Percentiles rank a stretch among this genome's conserved stretches.
phyloP scores from a whole-genome alignment of 1,140 invertebrate species.

The Delia radicum region DNA sequence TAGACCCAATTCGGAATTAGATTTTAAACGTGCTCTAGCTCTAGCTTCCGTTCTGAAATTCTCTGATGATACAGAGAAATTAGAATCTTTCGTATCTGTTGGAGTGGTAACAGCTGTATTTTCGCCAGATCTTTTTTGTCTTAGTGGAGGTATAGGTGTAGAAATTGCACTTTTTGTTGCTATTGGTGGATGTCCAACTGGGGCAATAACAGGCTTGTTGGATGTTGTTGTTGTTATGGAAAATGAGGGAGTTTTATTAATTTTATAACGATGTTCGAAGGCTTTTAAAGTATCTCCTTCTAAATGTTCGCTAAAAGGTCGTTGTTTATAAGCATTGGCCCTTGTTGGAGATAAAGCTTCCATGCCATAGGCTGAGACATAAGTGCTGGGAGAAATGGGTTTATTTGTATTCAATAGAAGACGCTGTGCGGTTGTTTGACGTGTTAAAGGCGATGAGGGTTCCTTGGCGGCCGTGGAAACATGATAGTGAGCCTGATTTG shows the following conservation, averaged over 20 bases:
- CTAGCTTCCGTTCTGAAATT: slow-evolving; percentile 68
- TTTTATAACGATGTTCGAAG: slow-evolving; percentile 40
- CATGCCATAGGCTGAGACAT: slow-evolving; percentile 41
- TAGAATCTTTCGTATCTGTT: not conserved
- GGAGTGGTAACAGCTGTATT: not conserved
- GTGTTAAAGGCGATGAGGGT: not conserved
- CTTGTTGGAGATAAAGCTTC: slow-evolving; percentile 13
- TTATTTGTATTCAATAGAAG: slow-evolving; percentile 12
- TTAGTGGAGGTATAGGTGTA: slow-evolving; percentile 36
- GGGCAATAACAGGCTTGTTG: not conserved
- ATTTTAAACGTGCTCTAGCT: slow-evolving; percentile 68
- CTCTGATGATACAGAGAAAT: slow-evolving; percentile 54
- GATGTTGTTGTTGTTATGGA: slow-evolving; percentile 23
- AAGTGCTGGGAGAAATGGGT: slow-evolving; percentile 41
- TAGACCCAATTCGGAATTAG: slow-evolving; percentile 70
- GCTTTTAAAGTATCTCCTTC: slow-evolving; percentile 34
- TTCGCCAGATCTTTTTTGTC: slow-evolving; percentile 24
- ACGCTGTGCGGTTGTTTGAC: not conserved
- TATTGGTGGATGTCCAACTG: not conserved
- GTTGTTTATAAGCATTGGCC: slow-evolving; percentile 31
- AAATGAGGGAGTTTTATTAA: slow-evolving; percentile 48
- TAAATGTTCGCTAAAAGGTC: slow-evolving; percentile 49
- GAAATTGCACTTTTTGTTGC: slow-evolving; percentile 32
- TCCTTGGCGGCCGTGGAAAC: slow-evolving; percentile 39
- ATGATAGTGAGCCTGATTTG: slow-evolving; percentile 50